Evolutionary conservation across 2,888 invertebrate species (phyloP).

Genomic region (Oscheius myriophilus): DNA sequence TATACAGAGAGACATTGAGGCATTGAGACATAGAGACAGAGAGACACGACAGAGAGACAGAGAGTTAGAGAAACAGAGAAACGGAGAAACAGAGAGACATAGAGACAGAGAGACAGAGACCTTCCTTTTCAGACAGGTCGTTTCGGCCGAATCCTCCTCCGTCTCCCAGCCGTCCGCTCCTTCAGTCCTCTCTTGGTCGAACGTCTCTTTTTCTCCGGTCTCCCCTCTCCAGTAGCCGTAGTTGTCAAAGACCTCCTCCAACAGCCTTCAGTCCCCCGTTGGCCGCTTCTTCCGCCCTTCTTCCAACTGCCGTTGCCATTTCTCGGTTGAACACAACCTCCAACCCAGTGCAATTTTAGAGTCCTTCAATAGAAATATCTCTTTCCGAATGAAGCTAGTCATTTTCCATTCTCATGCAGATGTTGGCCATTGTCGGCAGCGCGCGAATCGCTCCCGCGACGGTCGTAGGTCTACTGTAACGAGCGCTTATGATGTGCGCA

Average conservation of each 20-base stretch:
- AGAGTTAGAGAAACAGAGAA: no score
- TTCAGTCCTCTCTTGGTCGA: slow-evolving; percentile 18
- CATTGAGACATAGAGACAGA: no score
- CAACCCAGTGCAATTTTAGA: slow-evolving; percentile 21
- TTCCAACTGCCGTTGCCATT: slow-evolving; percentile 16
- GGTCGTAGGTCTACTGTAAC: slow-evolving; percentile 26
- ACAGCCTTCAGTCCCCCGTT: slow-evolving; percentile 16
- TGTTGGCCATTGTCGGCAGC: background rate
- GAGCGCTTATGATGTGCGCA: slow-evolving; percentile 20
- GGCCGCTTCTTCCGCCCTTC: slow-evolving; percentile 18
- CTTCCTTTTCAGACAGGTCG: slow-evolving; percentile 20
- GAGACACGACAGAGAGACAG: no score
- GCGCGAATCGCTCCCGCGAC: slow-evolving; percentile 21
- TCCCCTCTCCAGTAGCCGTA: slow-evolving; percentile 13
- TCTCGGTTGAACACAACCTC: background rate
- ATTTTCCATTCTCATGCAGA: slow-evolving; percentile 14
- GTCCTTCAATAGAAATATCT: slow-evolving; percentile 13
- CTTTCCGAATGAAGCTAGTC: slow-evolving; percentile 13
- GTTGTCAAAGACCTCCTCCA: slow-evolving; percentile 20
- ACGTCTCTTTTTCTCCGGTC: slow-evolving; percentile 26
- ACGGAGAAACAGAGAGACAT: no score
- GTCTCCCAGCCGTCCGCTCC: slow-evolving; percentile 20
- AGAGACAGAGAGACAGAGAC: background rate
- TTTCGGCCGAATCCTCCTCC: slow-evolving; percentile 23
- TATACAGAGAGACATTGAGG: no score